These are phyloP conservation scores for Hirtodrosophila confusa DNA, from an alignment of 2,888 invertebrate genomes.

Conservation along the genomic window DNA sequence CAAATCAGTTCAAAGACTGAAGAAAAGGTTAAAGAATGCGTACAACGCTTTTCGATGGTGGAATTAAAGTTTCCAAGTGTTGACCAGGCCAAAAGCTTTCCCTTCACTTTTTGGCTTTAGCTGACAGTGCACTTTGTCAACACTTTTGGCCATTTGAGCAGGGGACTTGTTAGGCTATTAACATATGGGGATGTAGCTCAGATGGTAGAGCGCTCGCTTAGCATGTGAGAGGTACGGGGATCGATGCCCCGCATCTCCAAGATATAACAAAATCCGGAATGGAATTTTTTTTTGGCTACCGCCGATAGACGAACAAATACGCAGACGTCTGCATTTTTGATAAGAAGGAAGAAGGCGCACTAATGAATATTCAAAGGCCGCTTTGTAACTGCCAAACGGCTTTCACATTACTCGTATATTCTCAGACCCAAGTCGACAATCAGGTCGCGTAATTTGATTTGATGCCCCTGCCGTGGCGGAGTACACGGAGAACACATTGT, in stretches of 20 bases:
- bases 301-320: constrained; percentile 51
- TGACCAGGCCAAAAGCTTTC: constrained; percentile 24
- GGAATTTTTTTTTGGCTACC: constrained; percentile 36
- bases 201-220: constrained; percentile 85
- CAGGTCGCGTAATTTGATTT: constrained; percentile 83
- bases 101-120: constrained; percentile 41
- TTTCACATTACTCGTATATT: constrained; percentile 34
- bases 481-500: constrained; percentile 65
- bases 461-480: constrained; percentile 9
- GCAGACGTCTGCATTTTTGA: constrained; percentile 80
- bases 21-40: no score
- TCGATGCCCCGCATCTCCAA: constrained; percentile 85
- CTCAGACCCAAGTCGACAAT: constrained; percentile 62
- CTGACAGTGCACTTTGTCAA: constrained; percentile 52
- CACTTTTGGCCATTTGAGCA: constrained; percentile 39
- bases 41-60: constrained; percentile 3
- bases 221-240: constrained; percentile 85
- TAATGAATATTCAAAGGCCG: constrained; percentile 81
- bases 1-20: no score
- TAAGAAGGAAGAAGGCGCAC: constrained; percentile 48
- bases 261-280: constrained; percentile 8
- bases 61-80: constrained; percentile 13
- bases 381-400: constrained; percentile 65
- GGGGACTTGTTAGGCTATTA: constrained; percentile 29
- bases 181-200: constrained; percentile 84